Conservation (phyloP, 2,888 invertebrate species). For the Neelides folsomi region DNA sequence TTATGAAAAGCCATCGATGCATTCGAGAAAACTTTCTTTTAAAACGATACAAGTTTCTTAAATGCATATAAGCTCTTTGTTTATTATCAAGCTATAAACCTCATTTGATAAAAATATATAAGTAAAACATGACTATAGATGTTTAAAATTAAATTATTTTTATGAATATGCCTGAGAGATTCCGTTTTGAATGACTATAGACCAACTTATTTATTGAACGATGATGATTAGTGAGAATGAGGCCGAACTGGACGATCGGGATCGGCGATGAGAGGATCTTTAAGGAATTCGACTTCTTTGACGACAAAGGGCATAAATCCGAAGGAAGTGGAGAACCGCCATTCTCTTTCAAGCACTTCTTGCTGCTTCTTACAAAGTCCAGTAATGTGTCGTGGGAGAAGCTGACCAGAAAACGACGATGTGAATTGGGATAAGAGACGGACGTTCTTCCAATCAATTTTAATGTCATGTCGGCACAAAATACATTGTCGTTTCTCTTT, state of each 20-base stretch:
- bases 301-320: conserved; percentile 69
- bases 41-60: no score
- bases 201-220: not conserved
- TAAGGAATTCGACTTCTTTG: conserved; percentile 63
- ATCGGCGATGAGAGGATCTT: conserved; percentile 83
- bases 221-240: conserved; percentile 52
- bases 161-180: no score
- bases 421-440: conserved; percentile 87
- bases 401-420: conserved; percentile 81
- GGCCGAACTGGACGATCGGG: conserved; percentile 67
- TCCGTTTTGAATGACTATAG: no score
- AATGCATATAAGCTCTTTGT: no score
- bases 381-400: conserved; percentile 85
- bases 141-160: no score
- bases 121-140: no score
- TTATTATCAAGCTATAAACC: no score
- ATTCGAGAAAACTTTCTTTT: no score
- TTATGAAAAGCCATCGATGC: no score
- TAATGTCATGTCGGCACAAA: conserved; percentile 67
- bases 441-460: conserved; percentile 79
- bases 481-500: conserved; percentile 61
- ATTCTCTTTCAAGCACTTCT: conserved; percentile 55
- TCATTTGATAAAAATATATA: no score
- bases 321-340: conserved; percentile 58
- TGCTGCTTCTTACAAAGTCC: conserved; percentile 79